phyloP scores from a whole-genome alignment of 2,113 vertebrate genomes.

The Casuarius casuarius region DNA sequence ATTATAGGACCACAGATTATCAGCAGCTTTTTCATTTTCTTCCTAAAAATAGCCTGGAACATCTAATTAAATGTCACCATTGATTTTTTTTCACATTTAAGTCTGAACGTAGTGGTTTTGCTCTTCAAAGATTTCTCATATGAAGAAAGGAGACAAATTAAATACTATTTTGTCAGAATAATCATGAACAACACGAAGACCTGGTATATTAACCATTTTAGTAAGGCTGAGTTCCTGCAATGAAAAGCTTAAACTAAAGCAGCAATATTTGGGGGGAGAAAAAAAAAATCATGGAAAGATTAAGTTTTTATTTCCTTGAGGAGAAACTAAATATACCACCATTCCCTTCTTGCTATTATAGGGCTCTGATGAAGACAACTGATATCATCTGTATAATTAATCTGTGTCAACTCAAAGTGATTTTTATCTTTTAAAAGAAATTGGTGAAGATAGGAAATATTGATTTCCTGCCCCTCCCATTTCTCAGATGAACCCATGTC shows the following conservation, averaged over 20 bases:
- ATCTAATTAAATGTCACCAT: not conserved
- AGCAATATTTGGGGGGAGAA: not conserved
- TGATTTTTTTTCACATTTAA: not conserved
- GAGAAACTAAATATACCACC: not conserved
- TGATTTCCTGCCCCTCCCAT: constrained; percentile 46
- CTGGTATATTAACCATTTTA: not conserved
- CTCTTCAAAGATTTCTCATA: not conserved
- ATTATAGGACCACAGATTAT: not conserved
- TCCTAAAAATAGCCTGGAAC: not conserved
- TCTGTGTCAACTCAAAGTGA: constrained; percentile 34
- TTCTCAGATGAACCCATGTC: not conserved
- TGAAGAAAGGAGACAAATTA: not conserved
- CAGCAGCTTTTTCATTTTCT: not conserved
- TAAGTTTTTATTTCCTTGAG: not conserved
- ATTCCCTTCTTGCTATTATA: not conserved
- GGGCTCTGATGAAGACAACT: constrained; percentile 45
- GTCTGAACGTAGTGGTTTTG: not conserved
- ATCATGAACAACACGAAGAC: not conserved
- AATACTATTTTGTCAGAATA: not conserved
- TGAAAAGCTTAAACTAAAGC: not conserved
- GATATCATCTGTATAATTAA: constrained; percentile 65
- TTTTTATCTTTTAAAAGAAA: constrained; percentile 53
- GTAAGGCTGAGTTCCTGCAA: not conserved
- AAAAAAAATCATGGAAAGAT: not conserved
- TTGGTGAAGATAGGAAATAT: constrained; percentile 62